A percentile compares a stretch with the other conserved stretches of the same genome.
phyloP scores from a whole-genome alignment of 2,113 vertebrate species.

The Megaceryle torquata region DNA sequence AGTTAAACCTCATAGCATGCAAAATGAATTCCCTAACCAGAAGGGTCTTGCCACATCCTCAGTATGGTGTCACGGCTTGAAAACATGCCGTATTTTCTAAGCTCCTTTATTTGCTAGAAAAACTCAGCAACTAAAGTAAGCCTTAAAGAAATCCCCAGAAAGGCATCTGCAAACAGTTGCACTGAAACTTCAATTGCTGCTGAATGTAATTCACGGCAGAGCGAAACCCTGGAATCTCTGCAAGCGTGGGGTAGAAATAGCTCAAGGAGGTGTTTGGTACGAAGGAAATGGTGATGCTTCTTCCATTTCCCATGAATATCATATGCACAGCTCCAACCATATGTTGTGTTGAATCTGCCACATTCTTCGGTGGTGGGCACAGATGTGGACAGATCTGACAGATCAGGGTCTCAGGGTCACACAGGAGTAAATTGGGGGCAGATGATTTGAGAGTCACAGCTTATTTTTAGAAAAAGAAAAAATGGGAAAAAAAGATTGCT shows the following conservation, averaged over 20 bases:
- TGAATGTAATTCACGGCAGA: conserved; percentile 52
- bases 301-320: conserved; percentile 78
- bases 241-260: conserved; percentile 53
- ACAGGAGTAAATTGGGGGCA: conserved; percentile 94
- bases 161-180: conserved; percentile 62
- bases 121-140: not conserved
- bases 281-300: conserved; percentile 65
- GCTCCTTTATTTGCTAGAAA: conserved; percentile 36
- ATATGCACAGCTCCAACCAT: conserved; percentile 73
- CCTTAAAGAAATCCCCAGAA: conserved; percentile 33
- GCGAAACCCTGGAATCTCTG: conserved; percentile 44
- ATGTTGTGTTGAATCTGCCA: conserved; percentile 70
- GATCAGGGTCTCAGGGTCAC: conserved; percentile 88
- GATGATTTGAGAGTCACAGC: conserved; percentile 85
- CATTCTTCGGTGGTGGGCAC: conserved; percentile 79
- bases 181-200: conserved; percentile 46
- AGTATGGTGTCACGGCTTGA: conserved; percentile 25
- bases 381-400: conserved; percentile 79
- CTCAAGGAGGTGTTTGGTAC: conserved; percentile 70
- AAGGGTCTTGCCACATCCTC: conserved; percentile 45
- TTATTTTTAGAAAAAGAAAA: conserved; percentile 74
- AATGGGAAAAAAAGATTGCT: conserved; percentile 44
- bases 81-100: conserved; percentile 46
- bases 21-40: conserved; percentile 48
- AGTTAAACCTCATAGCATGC: conserved; percentile 47